Conservation (phyloP, 2,113 vertebrate genomes). For the Tragelaphus strepsiceros region DNA sequence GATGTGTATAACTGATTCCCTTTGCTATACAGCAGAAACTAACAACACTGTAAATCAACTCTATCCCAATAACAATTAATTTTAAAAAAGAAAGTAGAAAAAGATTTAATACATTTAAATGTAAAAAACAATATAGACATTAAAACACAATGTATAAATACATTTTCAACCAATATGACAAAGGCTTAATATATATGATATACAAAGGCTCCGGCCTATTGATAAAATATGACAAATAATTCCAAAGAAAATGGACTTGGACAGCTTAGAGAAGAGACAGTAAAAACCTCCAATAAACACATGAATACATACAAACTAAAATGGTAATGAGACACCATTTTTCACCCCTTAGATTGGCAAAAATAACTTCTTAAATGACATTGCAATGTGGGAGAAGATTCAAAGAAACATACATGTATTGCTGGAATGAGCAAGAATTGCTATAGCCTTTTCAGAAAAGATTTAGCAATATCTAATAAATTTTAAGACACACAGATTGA, state of each 20-base stretch:
- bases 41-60: not conserved
- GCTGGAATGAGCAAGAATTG: not conserved
- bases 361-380: not conserved
- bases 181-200: not conserved
- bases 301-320: not conserved
- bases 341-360: not conserved
- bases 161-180: not conserved
- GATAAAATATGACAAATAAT: not conserved
- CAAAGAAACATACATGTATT: not conserved
- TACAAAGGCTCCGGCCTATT: not conserved
- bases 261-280: not conserved
- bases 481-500: not conserved
- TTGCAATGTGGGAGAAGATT: not conserved
- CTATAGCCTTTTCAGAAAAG: not conserved
- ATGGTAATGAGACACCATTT: not conserved
- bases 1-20: not conserved
- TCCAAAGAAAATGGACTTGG: not conserved
- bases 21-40: not conserved
- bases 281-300: not conserved
- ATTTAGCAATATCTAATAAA: not conserved
- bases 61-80: not conserved
- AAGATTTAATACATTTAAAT: not conserved
- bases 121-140: not conserved
- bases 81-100: not conserved
- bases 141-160: not conserved